Conservation (phyloP, 2,797 vertebrate species). For the Echeneis naucrates region DNA sequence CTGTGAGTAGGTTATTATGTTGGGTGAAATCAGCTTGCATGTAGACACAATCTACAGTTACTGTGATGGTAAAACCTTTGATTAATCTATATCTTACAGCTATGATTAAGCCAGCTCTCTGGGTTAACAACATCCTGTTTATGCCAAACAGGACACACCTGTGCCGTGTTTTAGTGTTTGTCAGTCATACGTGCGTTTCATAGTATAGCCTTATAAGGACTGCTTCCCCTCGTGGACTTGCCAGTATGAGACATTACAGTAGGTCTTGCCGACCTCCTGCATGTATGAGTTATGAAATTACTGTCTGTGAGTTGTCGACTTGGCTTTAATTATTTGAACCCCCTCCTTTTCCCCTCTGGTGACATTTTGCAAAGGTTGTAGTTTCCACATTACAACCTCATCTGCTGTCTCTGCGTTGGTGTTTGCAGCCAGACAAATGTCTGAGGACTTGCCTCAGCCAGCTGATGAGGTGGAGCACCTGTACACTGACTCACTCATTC, state of each 20-base stretch:
- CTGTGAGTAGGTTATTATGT: constrained; percentile 4
- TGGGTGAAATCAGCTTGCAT: constrained; percentile 11
- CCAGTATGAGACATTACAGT: background rate
- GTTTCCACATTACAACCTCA: constrained; percentile 55
- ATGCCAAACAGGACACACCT: constrained; percentile 51
- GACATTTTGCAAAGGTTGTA: constrained; percentile 29
- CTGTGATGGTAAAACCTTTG: constrained; percentile 8
- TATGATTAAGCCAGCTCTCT: constrained; percentile 52
- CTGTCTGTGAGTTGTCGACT: constrained; percentile 47
- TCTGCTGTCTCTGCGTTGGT: constrained; percentile 29
- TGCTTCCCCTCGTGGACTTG: background rate
- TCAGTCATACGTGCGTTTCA: constrained; percentile 40
- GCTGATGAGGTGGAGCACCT: constrained; percentile 65
- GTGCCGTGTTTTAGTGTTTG: constrained; percentile 49
- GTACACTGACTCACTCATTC: constrained; percentile 56
- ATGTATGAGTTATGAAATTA: constrained; percentile 54
- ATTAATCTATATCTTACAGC: constrained; percentile 17
- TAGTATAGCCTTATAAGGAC: constrained; percentile 52
- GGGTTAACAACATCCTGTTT: constrained; percentile 23
- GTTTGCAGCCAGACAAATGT: constrained; percentile 51
- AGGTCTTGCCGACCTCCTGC: constrained; percentile 19
- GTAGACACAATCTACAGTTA: constrained; percentile 17
- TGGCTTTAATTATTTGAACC: constrained; percentile 36
- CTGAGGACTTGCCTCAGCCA: constrained; percentile 40
- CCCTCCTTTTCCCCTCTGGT: constrained; percentile 41